Evolutionary conservation across 2,113 vertebrate species (phyloP).

Genomic region (Sapayoa aenigma): DNA sequence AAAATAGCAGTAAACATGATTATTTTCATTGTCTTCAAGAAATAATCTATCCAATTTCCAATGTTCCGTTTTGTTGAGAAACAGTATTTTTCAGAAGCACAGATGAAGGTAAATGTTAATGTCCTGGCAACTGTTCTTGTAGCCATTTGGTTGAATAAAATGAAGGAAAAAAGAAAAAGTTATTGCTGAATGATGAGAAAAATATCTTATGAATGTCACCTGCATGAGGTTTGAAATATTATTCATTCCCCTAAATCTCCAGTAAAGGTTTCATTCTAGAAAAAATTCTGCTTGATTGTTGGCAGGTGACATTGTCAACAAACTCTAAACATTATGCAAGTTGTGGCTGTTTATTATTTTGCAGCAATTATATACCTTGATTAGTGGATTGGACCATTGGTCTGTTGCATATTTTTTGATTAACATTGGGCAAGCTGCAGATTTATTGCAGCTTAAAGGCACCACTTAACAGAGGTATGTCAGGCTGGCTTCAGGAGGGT

Average conservation of each 20-base stretch:
- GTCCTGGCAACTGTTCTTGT: not conserved
- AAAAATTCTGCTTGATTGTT: not conserved
- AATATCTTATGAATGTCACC: not conserved
- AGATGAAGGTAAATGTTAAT: not conserved
- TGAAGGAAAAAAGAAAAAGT: not conserved
- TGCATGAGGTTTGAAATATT: not conserved
- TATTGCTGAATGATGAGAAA: not conserved
- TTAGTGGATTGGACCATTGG: not conserved
- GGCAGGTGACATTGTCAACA: not conserved
- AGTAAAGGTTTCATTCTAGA: not conserved
- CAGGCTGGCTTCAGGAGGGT: not conserved
- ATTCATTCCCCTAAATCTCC: not conserved
- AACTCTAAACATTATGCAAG: not conserved
- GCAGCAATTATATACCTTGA: not conserved
- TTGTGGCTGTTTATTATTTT: not conserved
- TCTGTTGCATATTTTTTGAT: not conserved
- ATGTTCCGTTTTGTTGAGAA: not conserved
- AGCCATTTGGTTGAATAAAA: not conserved
- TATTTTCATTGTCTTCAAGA: not conserved
- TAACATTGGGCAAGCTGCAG: not conserved
- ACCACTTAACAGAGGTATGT: not conserved
- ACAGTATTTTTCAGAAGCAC: not conserved
- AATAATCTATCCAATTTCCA: not conserved
- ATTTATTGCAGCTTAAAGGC: not conserved
- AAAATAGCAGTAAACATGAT: conserved; percentile 4